These are phyloP conservation scores for Litocranius walleri DNA, from an alignment of 2,113 vertebrate genomes.

Conservation along the genomic window DNA sequence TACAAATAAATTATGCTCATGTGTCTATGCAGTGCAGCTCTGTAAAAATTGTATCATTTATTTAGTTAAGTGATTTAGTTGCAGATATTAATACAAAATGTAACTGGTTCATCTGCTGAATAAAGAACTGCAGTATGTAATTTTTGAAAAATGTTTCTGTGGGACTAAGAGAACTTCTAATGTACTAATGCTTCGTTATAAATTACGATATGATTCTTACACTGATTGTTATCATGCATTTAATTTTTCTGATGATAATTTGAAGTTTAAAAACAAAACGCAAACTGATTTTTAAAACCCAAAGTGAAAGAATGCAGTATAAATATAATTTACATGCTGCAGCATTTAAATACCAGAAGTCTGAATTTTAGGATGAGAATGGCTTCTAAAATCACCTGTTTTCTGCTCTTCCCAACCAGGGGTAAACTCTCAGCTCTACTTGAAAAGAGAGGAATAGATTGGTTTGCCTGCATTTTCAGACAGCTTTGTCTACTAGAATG, in stretches of 20 bases:
- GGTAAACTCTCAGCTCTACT: not conserved
- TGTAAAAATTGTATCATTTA: constrained; percentile 29
- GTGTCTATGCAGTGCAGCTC: not conserved
- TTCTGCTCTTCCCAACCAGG: accelerated
- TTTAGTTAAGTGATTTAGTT: constrained; percentile 17
- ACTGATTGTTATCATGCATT: not conserved
- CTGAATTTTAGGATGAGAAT: not conserved
- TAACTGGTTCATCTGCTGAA: not conserved
- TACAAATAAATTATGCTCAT: constrained; percentile 24
- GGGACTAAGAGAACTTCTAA: not conserved
- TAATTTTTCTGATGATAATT: not conserved
- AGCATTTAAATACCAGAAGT: not conserved
- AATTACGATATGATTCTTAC: not conserved
- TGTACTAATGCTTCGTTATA: not conserved
- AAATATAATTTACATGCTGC: not conserved
- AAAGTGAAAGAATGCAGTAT: not conserved
- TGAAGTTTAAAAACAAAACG: not conserved
- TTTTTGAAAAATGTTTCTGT: not conserved
- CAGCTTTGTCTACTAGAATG: not conserved
- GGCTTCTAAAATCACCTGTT: not conserved
- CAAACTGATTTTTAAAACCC: not conserved
- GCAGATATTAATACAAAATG: not conserved
- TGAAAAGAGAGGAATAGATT: too few species aligned
- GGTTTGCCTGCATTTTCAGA: not conserved
- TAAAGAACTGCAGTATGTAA: not conserved